Evolutionary conservation across 2,797 vertebrate species (phyloP).

Genomic region (Fistularia commersonii): DNA sequence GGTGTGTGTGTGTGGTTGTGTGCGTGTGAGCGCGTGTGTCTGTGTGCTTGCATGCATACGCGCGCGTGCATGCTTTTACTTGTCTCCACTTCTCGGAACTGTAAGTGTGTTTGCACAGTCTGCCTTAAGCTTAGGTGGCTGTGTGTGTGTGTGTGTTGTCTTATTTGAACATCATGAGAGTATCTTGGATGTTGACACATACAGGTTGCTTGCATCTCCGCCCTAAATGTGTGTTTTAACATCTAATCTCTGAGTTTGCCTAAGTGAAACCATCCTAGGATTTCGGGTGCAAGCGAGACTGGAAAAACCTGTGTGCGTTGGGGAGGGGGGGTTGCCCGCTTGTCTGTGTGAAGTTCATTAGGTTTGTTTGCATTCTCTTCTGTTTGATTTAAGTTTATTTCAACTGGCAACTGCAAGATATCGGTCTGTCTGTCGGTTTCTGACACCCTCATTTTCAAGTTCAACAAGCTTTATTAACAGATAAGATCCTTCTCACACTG

Average conservation of each 20-base stretch:
- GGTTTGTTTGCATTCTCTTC: constrained; percentile 37
- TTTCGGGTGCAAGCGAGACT: constrained; percentile 34
- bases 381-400: constrained; percentile 22
- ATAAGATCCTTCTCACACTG: constrained; percentile 32
- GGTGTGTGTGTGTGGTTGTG: background rate
- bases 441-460: constrained; percentile 32
- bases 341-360: constrained; percentile 22
- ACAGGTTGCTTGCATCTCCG: constrained; percentile 8
- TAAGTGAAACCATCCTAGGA: constrained; percentile 45
- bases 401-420: constrained; percentile 24
- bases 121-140: constrained; percentile 26
- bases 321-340: background rate
- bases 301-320: constrained; percentile 49
- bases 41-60: background rate
- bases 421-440: constrained; percentile 13
- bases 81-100: constrained; percentile 19
- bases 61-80: background rate
- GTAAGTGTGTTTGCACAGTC: constrained; percentile 29
- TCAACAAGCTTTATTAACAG: constrained; percentile 24
- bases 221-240: constrained; percentile 27
- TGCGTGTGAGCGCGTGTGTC: constrained; percentile 1
- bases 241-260: constrained; percentile 45
- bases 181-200: background rate
- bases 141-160: constrained; percentile 19
- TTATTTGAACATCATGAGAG: constrained; percentile 28